Conservation (phyloP, 2,113 vertebrate species). For the Microcebus ravelobensis region DNA sequence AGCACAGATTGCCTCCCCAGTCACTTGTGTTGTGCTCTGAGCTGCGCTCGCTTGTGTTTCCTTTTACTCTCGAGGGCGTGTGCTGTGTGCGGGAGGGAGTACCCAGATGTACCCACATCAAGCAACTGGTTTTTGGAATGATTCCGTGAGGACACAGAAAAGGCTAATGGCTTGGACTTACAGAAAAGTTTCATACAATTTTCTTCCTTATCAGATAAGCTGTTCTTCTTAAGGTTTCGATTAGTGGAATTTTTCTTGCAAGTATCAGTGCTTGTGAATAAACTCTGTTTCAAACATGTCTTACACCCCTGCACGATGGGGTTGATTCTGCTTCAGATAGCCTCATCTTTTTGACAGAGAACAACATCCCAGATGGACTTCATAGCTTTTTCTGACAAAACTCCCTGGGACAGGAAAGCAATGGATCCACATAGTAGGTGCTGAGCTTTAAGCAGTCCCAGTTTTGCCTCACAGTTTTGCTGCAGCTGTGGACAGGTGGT, state of each 20-base stretch:
- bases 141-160: constrained; percentile 81
- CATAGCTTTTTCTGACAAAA: constrained; percentile 76
- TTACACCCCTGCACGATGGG: constrained; percentile 84
- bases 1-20: no score
- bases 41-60: constrained; percentile 87
- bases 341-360: constrained; percentile 84
- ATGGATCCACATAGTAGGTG: constrained; percentile 78
- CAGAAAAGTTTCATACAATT: constrained; percentile 79
- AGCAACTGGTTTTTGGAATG: constrained; percentile 70
- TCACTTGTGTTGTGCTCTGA: constrained; percentile 89
- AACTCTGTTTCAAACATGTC: constrained; percentile 70
- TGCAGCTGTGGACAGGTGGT: constrained; percentile 72
- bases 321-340: constrained; percentile 83
- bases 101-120: constrained; percentile 59
- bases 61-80: constrained; percentile 75
- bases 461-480: constrained; percentile 82
- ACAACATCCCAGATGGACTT: constrained; percentile 91
- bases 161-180: constrained; percentile 85
- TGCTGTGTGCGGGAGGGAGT: constrained; percentile 73
- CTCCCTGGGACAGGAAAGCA: constrained; percentile 16
- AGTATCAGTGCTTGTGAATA: no score
- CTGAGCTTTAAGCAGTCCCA: constrained; percentile 91
- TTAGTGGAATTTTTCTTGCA: no score
- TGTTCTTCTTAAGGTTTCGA: constrained; percentile 81
- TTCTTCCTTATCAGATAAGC: constrained; percentile 79